Base-by-base conservation (phyloP, 2,797 vertebrate species). In the Semaprochilodus insignis region DNA sequence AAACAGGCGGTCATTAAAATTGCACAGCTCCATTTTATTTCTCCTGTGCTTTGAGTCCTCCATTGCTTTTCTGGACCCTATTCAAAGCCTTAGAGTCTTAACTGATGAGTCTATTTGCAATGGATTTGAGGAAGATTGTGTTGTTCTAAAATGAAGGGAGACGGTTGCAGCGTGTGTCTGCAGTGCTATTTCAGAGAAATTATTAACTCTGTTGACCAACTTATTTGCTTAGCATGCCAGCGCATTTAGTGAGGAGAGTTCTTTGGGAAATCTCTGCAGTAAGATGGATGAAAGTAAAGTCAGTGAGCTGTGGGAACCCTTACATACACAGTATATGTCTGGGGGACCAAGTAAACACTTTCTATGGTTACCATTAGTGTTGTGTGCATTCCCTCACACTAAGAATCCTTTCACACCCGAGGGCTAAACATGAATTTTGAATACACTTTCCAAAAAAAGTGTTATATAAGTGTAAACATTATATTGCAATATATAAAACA, bases 201-300 rank as follows among this genome's bases (percentile, higher is more conserved):
- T 2, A 80, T 62, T 36, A 82, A 82, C 48, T 73, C 63, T 23
- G 78, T 77, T 69, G 57, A 76, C 78, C 52, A 27, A 74, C 78
- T 75, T 65, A 82, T 75, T 82, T 77, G 16, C 44, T 73, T 73
- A 52, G 31, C 21, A 74, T 34, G 15, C 62, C 27, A 52, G 2
- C 13, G 1, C 62, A 34, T 55, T 34, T 4, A 34, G n/a, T 54
- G 62, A 48, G 27, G 34, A 69, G 25, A 62, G 55, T 70, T 85
- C 51, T 60, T 75, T 62, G 40, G 31, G 65, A 82, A 75, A 54
- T 74, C 23, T 52, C 27, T 2, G 7, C 57, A 52, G 65, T 52
- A 62, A 71, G 44, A 78, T 57, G 54, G 31, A 81, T 48, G 36
- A 74, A 65, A 69, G 66, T 19, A 59, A 27, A 23, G 52, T 25